Base-by-base conservation (phyloP, 2,797 vertebrate genomes). In the Coregonus ussuriensis region DNA sequence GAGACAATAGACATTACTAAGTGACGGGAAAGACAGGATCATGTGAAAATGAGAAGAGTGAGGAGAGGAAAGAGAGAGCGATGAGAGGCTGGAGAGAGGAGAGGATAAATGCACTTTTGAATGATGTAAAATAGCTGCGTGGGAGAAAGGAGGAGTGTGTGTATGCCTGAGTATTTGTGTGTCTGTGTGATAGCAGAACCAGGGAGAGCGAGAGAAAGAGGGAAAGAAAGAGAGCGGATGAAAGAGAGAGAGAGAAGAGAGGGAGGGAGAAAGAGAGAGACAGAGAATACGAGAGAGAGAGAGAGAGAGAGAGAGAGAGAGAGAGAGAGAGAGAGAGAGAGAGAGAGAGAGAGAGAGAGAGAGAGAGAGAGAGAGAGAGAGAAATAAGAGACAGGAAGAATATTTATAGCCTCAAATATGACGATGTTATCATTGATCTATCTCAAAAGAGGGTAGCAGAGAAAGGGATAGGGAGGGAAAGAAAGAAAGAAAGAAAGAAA, bases 61-160 rank as follows among this genome's bases (percentile, higher is more conserved):
- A 41, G 70, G 4, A 52, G 13, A 41, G 14, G 70, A 52, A 15
- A 65, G 59, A 74, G 53, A 80, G 72, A 65, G 13, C 70, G 69
- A 79, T 84, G 71, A 83, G 74, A 81, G 81, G 74, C 78, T 82
- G 86, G 75, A 75, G 84, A 84, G 81, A 88, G 83, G 79, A 83
- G 89, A 89, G 83, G 80, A 92, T 90, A 92, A 92, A 92, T 89
- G 89, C 87, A 88, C 86, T 88, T 93, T 86, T 90, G 89, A 93
- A 90, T 93, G 92, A 94, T 93, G 91, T 91, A 93, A 94, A 94
- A 86, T 80, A 89, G 86, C 81, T 89, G 89, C 79, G 89, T 93
- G 91, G 92, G 91, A 90, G 91, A 82, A 80, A 74, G 83, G 85
- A 83, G 80, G 84, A 81, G 76, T 79, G 78, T 83, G 77, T 85